Conservation (phyloP, 2,113 vertebrate species). For the Tragelaphus scriptus region DNA sequence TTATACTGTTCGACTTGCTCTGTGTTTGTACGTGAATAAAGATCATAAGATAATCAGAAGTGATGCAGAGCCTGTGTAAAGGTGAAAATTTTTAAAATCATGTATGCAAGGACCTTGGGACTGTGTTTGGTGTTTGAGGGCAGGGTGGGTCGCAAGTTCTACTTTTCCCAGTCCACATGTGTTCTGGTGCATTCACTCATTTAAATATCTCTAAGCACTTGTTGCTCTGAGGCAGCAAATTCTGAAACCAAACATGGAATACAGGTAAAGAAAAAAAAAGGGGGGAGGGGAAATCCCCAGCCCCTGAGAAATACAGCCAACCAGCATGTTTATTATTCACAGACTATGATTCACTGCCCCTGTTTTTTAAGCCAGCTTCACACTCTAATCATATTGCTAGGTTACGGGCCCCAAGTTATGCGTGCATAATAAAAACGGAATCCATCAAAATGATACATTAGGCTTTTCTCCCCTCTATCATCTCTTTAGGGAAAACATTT, state of each 20-base stretch:
- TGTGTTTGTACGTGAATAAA: neutral
- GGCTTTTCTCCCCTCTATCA: neutral
- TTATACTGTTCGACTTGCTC: neutral
- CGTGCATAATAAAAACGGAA: conserved; percentile 55
- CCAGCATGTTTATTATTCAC: conserved; percentile 54
- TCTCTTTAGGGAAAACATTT: conserved; percentile 24
- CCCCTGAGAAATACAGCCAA: conserved; percentile 41
- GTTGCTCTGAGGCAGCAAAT: neutral
- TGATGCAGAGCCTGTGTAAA: neutral
- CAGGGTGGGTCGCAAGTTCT: neutral
- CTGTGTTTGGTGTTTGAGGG: neutral
- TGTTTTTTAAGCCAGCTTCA: conserved; percentile 65
- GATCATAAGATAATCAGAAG: neutral
- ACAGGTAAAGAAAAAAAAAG: conserved; percentile 23
- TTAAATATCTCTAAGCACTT: neutral
- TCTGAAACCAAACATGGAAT: conserved; percentile 13
- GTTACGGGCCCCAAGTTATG: conserved; percentile 59
- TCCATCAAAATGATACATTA: conserved; percentile 49
- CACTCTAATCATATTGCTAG: conserved; percentile 71
- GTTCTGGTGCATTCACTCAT: neutral
- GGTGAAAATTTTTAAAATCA: neutral
- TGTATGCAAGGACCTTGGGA: neutral
- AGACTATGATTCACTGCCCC: conserved; percentile 65
- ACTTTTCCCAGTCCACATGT: neutral
- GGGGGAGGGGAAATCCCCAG: neutral